phyloP scores from a whole-genome alignment of 2,888 invertebrate species.

The Criorhina ranunculi region DNA sequence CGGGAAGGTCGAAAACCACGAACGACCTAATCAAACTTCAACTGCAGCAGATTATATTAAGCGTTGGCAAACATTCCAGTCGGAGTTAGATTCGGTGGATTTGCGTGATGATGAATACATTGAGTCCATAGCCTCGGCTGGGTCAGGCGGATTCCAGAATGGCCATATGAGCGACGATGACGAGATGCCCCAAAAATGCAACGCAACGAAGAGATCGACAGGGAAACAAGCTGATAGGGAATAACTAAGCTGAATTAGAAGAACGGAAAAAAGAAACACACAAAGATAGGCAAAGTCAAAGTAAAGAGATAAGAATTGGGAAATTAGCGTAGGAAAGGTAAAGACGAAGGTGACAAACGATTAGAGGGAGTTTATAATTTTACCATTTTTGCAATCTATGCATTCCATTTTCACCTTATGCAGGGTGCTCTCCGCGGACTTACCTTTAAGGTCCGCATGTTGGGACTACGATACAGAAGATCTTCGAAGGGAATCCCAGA shows the following conservation, averaged over 20 bases:
- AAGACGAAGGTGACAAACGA: no score
- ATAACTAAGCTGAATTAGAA: background rate
- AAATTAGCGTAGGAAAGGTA: background rate
- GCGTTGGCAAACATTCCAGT: slow-evolving; percentile 10
- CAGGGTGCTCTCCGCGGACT: no score
- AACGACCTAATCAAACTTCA: slow-evolving; percentile 2
- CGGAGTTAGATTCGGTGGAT: background rate
- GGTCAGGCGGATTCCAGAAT: background rate
- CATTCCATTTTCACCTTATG: no score
- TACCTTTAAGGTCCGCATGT: no score
- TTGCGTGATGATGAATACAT: background rate
- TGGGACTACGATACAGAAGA: no score
- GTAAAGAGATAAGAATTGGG: background rate
- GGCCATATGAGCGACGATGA: background rate
- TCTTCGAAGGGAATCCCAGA: no score
- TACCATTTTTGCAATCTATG: no score
- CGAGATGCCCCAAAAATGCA: background rate
- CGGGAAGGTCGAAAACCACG: slow-evolving; percentile 7
- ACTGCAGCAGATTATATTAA: slow-evolving; percentile 6
- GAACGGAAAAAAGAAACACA: background rate
- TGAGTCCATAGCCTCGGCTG: background rate
- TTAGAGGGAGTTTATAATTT: no score
- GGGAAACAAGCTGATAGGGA: background rate
- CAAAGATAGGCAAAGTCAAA: background rate
- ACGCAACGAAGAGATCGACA: background rate